Base-by-base conservation (phyloP, 2,113 vertebrate species). In the Plecotus auritus region DNA sequence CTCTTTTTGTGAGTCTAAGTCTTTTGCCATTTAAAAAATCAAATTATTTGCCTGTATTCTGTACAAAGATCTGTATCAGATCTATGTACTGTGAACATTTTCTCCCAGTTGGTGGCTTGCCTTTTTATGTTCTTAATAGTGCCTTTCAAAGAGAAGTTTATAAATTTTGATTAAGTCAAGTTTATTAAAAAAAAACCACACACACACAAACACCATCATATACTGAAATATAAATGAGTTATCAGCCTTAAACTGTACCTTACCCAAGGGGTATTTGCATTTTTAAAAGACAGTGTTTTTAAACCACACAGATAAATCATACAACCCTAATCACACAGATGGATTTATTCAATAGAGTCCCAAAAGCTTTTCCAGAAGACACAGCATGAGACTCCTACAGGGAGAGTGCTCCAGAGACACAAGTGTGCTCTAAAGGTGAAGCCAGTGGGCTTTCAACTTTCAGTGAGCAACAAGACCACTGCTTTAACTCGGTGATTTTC, bases 151-250 rank as follows among this genome's bases (percentile, higher is more conserved):
- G 59, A 61, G 23, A 23, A 61, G 26, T 61, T 61, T 28, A 61
- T 61, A 61, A 61, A 61, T 61, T 61, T 61, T 61, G 23, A 11
- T 61, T 61, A 61, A 61, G 59, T 61, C 59, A 28, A 28, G 28
- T 61, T 61, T 61, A 61, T 61, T 11, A 28, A 61, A 61, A 16
- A 17, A 49, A 3, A 49, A 5, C 20, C 51, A 56, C 20, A 56
- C 54, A 54, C 18, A 54, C 18, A 61, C 56, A 61, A 10, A 61
- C 59, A 61, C 26, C n/a, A 74, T 40, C 30, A 81, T 42, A 70
- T 59, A 45, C n/a, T 96, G 32, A 96, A 96, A 88, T 85, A 90
- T 90, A 84, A 85, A 95, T 95, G 67, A 91, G 32, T 42, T 73
- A 67, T 59, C 18, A 17, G 26, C 42, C 72, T 88, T 93, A 91